A percentile compares a stretch with the other conserved stretches of the same genome.
phyloP scores from a whole-genome alignment of 2,888 invertebrate genomes.

The Parnassius glacialis region DNA sequence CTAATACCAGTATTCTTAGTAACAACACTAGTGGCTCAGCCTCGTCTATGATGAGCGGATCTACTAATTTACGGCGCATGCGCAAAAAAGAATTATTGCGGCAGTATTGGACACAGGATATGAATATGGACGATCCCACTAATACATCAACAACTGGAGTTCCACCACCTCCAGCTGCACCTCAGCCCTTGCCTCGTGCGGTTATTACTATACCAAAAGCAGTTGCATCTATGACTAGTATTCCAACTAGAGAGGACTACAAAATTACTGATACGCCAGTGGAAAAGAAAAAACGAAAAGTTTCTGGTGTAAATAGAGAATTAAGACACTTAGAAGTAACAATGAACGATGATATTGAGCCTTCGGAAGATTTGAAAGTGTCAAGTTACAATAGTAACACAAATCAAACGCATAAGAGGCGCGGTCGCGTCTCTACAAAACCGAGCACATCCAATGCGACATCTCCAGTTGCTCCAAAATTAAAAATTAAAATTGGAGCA shows the following conservation, averaged over 20 bases:
- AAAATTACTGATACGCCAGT: slow-evolving; percentile 84
- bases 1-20: slow-evolving; percentile 53
- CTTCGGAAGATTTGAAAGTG: slow-evolving; percentile 57
- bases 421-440: slow-evolving; percentile 55
- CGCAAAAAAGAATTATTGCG: slow-evolving; percentile 93
- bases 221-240: slow-evolving; percentile 92
- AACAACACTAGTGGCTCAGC: slow-evolving; percentile 65
- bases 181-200: slow-evolving; percentile 83
- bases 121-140: slow-evolving; percentile 90
- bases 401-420: slow-evolving; percentile 52
- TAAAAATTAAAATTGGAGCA: slow-evolving; percentile 89
- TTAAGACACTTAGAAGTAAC: slow-evolving; percentile 83
- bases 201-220: slow-evolving; percentile 93
- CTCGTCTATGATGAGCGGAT: slow-evolving; percentile 79
- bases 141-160: slow-evolving; percentile 71
- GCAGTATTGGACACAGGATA: slow-evolving; percentile 90
- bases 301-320: slow-evolving; percentile 80
- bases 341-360: slow-evolving; percentile 79
- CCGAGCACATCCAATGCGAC: slow-evolving; percentile 44
- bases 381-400: slow-evolving; percentile 46
- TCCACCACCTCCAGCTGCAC: slow-evolving; percentile 80
- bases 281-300: slow-evolving; percentile 85
- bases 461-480: slow-evolving; percentile 82
- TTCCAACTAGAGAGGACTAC: slow-evolving; percentile 92
- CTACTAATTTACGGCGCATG: slow-evolving; percentile 91